These are phyloP conservation scores for Leucoma salicis DNA, from an alignment of 2,888 invertebrate species.

Conservation along the genomic window DNA sequence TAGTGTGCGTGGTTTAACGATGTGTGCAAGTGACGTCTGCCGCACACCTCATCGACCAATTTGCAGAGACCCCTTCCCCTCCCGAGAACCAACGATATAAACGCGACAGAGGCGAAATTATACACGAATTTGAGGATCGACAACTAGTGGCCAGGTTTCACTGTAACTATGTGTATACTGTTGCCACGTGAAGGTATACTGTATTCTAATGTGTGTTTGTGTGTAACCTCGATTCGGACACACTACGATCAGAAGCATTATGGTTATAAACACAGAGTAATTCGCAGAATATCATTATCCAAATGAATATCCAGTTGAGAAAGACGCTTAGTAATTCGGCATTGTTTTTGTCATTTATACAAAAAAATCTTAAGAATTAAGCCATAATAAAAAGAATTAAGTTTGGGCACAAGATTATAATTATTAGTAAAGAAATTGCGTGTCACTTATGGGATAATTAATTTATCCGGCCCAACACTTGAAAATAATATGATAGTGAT, in stretches of 20 bases:
- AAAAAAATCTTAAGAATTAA: too few species aligned
- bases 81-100: slow-evolving; percentile 36
- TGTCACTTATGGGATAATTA: too few species aligned
- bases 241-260: slow-evolving; percentile 67
- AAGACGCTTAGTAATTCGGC: slow-evolving; percentile 48
- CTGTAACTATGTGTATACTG: slow-evolving; percentile 68
- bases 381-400: too few species aligned
- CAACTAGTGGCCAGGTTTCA: slow-evolving; percentile 46
- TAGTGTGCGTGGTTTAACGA: slow-evolving; percentile 47
- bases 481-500: too few species aligned
- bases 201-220: slow-evolving; percentile 56
- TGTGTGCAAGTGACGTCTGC: slow-evolving; percentile 80
- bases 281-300: slow-evolving; percentile 78
- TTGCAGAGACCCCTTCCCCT: slow-evolving; percentile 44
- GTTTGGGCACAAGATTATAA: too few species aligned
- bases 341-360: slow-evolving; percentile 45
- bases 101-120: slow-evolving; percentile 45
- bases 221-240: slow-evolving; percentile 80
- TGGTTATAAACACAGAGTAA: slow-evolving; percentile 76
- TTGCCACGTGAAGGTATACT: slow-evolving; percentile 75
- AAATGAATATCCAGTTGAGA: slow-evolving; percentile 68
- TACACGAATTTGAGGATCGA: slow-evolving; percentile 55
- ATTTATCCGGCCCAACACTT: too few species aligned
- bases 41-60: slow-evolving; percentile 59
- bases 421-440: too few species aligned